Evolutionary conservation across 2,797 vertebrate genomes (phyloP).

Genomic region (Etheostoma perlongum): DNA sequence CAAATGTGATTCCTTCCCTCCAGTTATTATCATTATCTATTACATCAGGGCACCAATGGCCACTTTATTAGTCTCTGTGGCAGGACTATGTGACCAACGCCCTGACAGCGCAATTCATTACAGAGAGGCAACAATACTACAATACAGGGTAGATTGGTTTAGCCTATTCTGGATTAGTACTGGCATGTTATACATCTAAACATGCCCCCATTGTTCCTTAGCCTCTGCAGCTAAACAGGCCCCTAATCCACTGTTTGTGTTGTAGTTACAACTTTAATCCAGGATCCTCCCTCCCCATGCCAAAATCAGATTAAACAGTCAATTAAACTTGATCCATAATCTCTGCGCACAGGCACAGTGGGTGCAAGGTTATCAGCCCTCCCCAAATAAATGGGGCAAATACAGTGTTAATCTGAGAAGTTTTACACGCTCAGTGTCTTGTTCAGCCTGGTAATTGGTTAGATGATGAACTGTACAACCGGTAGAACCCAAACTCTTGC

Average conservation of each 20-base stretch:
- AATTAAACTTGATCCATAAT: slow-evolving; percentile 80
- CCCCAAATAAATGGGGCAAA: slow-evolving; percentile 58
- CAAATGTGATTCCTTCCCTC: slow-evolving; percentile 58
- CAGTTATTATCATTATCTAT: slow-evolving; percentile 69
- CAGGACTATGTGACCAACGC: slow-evolving; percentile 38
- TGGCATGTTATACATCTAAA: slow-evolving; percentile 64
- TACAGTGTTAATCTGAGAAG: slow-evolving; percentile 40
- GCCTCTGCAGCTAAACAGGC: slow-evolving; percentile 56
- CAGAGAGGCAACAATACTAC: slow-evolving; percentile 50
- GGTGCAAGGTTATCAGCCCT: slow-evolving; percentile 65
- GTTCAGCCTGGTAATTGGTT: slow-evolving; percentile 16
- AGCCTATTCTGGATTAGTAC: slow-evolving; percentile 67
- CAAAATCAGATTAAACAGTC: slow-evolving; percentile 80
- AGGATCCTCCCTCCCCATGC: slow-evolving; percentile 57
- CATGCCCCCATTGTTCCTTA: slow-evolving; percentile 63
- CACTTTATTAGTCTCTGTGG: slow-evolving; percentile 67
- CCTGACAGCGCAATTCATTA: slow-evolving; percentile 73
- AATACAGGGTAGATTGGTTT: slow-evolving; percentile 56
- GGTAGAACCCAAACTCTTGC: slow-evolving; percentile 7
- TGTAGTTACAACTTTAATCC: slow-evolving; percentile 79
- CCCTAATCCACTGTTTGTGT: slow-evolving; percentile 74
- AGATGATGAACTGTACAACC: slow-evolving; percentile 30
- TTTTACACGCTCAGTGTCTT: slow-evolving; percentile 27
- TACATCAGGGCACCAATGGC: slow-evolving; percentile 56
- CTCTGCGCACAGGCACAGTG: slow-evolving; percentile 56